Evolutionary conservation across 2,797 vertebrate genomes (phyloP).

Genomic region (Rhodeus uyekii): DNA sequence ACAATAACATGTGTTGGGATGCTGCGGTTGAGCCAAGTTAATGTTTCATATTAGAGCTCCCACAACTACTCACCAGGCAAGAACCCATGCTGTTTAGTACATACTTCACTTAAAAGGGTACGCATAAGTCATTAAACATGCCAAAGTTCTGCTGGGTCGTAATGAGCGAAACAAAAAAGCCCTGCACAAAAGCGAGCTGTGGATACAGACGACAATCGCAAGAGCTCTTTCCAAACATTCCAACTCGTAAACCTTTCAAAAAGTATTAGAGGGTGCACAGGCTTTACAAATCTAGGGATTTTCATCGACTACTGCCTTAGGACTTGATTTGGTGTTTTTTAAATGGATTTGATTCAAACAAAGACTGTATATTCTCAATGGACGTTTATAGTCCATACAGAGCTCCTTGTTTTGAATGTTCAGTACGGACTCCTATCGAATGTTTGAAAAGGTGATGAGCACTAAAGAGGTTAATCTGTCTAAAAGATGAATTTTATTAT

Average conservation of each 20-base stretch:
- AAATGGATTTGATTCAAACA: constrained; percentile 49
- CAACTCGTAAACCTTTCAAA: constrained; percentile 70
- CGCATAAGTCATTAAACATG: constrained; percentile 87
- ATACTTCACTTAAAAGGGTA: constrained; percentile 82
- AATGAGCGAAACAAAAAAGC: constrained; percentile 71
- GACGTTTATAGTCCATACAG: not conserved
- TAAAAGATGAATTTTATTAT: constrained; percentile 31
- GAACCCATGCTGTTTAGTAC: constrained; percentile 87
- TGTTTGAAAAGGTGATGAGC: not conserved
- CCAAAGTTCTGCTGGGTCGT: constrained; percentile 83
- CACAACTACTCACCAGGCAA: constrained; percentile 81
- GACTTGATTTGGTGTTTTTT: constrained; percentile 37
- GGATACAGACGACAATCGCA: constrained; percentile 53
- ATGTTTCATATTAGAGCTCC: constrained; percentile 92
- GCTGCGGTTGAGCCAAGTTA: constrained; percentile 88
- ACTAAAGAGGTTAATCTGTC: constrained; percentile 18
- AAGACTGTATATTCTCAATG: constrained; percentile 4
- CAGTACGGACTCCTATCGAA: not conserved
- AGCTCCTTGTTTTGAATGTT: constrained; percentile 2
- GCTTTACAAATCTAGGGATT: constrained; percentile 48
- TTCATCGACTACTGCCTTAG: constrained; percentile 35
- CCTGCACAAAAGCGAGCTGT: constrained; percentile 65
- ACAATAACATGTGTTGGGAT: constrained; percentile 90
- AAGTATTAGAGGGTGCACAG: constrained; percentile 58
- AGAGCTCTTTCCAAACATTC: constrained; percentile 65